These are phyloP conservation scores for Papilio gigon DNA, from an alignment of 2,888 invertebrate species.

Conservation along the genomic window DNA sequence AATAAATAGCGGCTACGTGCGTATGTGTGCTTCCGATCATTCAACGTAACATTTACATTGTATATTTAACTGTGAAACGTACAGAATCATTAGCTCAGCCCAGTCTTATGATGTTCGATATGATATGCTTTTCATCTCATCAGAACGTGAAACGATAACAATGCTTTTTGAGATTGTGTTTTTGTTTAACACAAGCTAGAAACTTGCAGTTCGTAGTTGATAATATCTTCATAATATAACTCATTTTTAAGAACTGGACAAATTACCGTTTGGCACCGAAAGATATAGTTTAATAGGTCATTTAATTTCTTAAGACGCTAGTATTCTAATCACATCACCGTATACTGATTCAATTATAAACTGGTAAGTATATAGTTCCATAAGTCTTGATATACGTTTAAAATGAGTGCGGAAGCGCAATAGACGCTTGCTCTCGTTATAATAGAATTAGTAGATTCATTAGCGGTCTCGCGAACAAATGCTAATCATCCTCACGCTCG, in stretches of 20 bases:
- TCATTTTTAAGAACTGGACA: not conserved
- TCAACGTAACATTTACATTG: constrained; percentile 60
- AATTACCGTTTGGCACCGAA: not conserved
- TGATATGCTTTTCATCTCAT: constrained; percentile 25
- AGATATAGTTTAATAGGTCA: not conserved
- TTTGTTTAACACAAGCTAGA: not conserved
- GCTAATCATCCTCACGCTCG: constrained; percentile 19
- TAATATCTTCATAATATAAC: not conserved
- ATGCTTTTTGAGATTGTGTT: not conserved
- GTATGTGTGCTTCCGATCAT: constrained; percentile 64
- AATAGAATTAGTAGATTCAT: constrained; percentile 35
- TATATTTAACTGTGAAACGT: constrained; percentile 51
- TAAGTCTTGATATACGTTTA: not conserved
- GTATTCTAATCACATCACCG: not conserved
- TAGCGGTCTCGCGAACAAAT: constrained; percentile 22
- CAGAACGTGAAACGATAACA: constrained; percentile 3
- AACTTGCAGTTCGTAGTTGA: not conserved
- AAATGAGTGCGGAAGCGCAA: not conserved
- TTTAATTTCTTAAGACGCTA: not conserved
- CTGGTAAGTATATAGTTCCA: not conserved
- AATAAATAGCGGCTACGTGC: constrained; percentile 63
- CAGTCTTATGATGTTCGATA: constrained; percentile 20
- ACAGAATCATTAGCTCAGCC: constrained; percentile 39
- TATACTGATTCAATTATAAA: not conserved
- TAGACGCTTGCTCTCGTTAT: constrained; percentile 14